Evolutionary conservation across 2,113 vertebrate species (phyloP).

Genomic region (Petaurus breviceps): DNA sequence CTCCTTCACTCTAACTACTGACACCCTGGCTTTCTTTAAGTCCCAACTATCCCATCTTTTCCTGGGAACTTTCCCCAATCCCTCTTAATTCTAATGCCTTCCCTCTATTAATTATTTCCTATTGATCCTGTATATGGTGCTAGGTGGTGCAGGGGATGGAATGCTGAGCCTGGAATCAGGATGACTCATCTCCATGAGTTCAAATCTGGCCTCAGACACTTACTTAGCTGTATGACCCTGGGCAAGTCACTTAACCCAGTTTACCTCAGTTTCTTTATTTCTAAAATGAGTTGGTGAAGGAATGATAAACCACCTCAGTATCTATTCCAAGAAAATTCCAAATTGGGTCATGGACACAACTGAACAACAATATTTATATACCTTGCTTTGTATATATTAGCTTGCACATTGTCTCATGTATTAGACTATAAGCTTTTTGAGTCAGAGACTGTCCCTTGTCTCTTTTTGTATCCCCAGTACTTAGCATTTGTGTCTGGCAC

Average conservation of each 20-base stretch:
- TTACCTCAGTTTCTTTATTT: no score
- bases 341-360: no score
- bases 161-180: no score
- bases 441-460: not conserved
- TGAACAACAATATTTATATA: no score
- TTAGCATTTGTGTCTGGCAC: not conserved
- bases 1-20: not conserved
- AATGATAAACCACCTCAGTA: not conserved
- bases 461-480: not conserved
- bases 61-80: not conserved
- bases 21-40: not conserved
- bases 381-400: not conserved
- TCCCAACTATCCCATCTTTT: not conserved
- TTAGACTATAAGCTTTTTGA: not conserved
- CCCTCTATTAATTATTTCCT: not conserved
- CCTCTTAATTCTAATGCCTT: not conserved
- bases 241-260: not conserved
- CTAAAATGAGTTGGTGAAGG: not conserved
- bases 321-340: no score
- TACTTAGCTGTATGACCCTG: not conserved
- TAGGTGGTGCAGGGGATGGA: no score
- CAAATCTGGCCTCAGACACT: no score
- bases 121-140: not conserved
- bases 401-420: no score
- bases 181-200: no score